Conservation (phyloP, 2,888 invertebrate species). For the Conistra vaccinii region DNA sequence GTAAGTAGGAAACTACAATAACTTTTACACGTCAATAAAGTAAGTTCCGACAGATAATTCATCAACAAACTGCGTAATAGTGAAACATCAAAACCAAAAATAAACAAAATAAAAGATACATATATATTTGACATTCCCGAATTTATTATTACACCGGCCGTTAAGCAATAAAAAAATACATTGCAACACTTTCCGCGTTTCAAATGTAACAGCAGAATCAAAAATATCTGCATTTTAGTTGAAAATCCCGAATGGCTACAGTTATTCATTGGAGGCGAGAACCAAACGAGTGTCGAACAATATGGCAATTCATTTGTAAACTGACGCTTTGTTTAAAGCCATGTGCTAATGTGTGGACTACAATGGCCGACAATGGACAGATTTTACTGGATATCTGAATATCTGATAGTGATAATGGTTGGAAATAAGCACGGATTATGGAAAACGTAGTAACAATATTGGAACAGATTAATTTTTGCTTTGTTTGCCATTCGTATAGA, state of each 20-base stretch:
- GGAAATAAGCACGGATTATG: slow-evolving; percentile 35
- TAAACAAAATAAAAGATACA: neutral
- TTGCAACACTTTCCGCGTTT: slow-evolving; percentile 19
- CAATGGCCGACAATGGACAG: slow-evolving; percentile 43
- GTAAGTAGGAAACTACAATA: neutral
- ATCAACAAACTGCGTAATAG: neutral
- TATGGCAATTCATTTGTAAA: slow-evolving; percentile 66
- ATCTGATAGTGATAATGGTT: slow-evolving; percentile 50
- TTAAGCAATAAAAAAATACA: slow-evolving; percentile 42
- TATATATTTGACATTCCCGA: slow-evolving; percentile 23
- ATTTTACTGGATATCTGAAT: slow-evolving; percentile 56
- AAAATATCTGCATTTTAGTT: slow-evolving; percentile 54
- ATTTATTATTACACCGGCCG: slow-evolving; percentile 32
- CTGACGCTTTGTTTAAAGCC: slow-evolving; percentile 60
- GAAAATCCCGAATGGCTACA: slow-evolving; percentile 31
- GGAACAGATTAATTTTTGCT: slow-evolving; percentile 46
- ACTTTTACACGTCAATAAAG: neutral
- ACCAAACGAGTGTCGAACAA: slow-evolving; percentile 52
- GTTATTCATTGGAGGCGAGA: slow-evolving; percentile 33
- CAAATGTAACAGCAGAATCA: slow-evolving; percentile 48
- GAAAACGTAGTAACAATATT: slow-evolving; percentile 31
- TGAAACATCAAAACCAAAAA: neutral
- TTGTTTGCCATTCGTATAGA: slow-evolving; percentile 33
- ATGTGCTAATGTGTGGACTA: slow-evolving; percentile 52
- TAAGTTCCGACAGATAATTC: neutral